Evolutionary conservation across 1,140 invertebrate species (phyloP), one percentile per base, ranked within the genome.

Genomic region (Micrasema longulum): DNA sequence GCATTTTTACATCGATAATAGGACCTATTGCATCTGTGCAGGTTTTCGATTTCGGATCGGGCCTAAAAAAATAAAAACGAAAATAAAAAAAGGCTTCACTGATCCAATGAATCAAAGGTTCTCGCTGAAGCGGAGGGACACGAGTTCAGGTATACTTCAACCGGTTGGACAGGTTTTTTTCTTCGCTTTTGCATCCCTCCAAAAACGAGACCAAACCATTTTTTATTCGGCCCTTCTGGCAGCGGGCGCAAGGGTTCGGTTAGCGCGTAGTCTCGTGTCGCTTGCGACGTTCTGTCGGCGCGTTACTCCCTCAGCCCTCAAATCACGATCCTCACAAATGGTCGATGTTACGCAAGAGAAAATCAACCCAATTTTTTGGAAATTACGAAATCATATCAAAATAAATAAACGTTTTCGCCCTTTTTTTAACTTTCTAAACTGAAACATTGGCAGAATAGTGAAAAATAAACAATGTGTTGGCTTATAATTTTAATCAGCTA

Each of bases 41-140:
- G n/a, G n/a, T n/a, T n/a, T n/a, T n/a, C n/a, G n/a, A n/a, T n/a
- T n/a, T n/a, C n/a, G n/a, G n/a, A n/a, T n/a, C n/a, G n/a, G n/a
- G n/a, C n/a, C n/a, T n/a, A n/a, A n/a, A n/a, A n/a, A n/a, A n/a
- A n/a, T n/a, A n/a, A n/a, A n/a, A n/a, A n/a, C n/a, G n/a, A n/a
- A n/a, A n/a, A n/a, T n/a, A 57, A 57, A 55, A 55, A 57, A 38
- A 3, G 36, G 14, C n/a, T 20, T 35, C 23, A n/a, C 11, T 57
- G 53, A 57, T 57, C 53, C 53, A 57, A 57, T 57, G 53, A 57
- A 57, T 57, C 53, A 57, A 57, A 31, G 31, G 53, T 35, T 31
- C 31, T 16, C 53, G 14, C 26, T 57, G 53, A 26, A 57, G n/a
- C 53, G 31, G 53, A 31, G 53, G 26, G 31, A 57, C 26, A 31